Conservation (phyloP, 2,113 vertebrate species). For the Panthera leo region DNA sequence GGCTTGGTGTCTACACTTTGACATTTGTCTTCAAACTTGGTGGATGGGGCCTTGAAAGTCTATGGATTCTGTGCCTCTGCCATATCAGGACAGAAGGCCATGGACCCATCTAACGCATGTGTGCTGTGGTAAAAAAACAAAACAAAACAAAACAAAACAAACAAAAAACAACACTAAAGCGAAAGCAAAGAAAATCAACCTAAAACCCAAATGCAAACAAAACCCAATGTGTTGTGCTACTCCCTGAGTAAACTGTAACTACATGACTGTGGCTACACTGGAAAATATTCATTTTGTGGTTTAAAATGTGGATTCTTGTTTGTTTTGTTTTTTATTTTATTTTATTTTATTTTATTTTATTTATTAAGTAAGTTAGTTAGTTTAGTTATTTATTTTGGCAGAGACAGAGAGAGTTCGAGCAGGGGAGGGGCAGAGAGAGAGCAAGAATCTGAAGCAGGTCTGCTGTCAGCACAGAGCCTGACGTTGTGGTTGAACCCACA, state of each 20-base stretch:
- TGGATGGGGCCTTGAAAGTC: not conserved
- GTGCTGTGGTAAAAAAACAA: not conserved
- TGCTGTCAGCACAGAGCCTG: too few species aligned
- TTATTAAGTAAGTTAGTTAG: too few species aligned
- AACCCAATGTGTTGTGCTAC: not conserved
- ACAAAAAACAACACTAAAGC: not conserved
- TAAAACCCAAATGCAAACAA: not conserved
- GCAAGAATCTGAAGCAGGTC: too few species aligned
- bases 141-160: not conserved
- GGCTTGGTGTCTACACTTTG: not conserved
- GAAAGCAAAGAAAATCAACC: not conserved
- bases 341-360: too few species aligned
- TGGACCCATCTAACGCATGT: rapidly evolving
- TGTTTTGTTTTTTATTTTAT: not conserved
- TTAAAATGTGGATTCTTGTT: not conserved
- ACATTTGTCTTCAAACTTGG: not conserved
- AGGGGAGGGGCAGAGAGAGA: too few species aligned
- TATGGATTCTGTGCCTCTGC: not conserved
- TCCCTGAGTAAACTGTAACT: not conserved
- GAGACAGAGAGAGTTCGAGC: too few species aligned
- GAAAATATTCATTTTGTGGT: not conserved
- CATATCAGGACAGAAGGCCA: not conserved
- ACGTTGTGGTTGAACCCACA: too few species aligned
- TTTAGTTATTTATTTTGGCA: too few species aligned
- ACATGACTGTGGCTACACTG: not conserved